A percentile compares a stretch with the other conserved stretches of the same genome.
Conservation (phyloP, 2,888 invertebrate genomes). For the Noctua comes region DNA sequence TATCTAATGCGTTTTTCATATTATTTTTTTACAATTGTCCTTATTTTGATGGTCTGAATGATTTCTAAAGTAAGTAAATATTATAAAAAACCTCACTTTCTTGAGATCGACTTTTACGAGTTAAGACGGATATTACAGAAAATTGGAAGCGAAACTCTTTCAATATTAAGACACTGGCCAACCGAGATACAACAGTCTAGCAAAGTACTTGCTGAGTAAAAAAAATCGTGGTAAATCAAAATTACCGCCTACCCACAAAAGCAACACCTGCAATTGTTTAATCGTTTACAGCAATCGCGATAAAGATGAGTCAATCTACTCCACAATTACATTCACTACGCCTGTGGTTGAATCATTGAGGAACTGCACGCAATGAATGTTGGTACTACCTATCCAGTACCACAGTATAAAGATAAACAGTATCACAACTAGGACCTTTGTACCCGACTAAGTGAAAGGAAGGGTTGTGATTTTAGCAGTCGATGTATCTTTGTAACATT, state of each 20-base stretch:
- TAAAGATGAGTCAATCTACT: constrained; percentile 42
- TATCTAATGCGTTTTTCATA: too few species aligned
- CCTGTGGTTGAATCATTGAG: constrained; percentile 32
- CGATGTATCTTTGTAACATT: background rate
- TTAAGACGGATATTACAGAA: background rate
- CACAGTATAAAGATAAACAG: background rate
- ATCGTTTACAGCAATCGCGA: constrained; percentile 29
- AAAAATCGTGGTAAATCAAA: constrained; percentile 8
- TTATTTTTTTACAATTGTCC: too few species aligned
- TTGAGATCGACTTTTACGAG: background rate
- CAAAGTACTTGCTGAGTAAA: background rate
- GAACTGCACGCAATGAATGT: constrained; percentile 55
- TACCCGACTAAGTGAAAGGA: background rate
- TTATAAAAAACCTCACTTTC: background rate
- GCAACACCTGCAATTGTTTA: constrained; percentile 14
- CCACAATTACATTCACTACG: constrained; percentile 42
- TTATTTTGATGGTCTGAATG: too few species aligned
- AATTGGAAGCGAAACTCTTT: background rate
- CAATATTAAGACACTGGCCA: too few species aligned
- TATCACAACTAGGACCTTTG: background rate
- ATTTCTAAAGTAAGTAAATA: too few species aligned
- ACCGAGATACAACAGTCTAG: background rate
- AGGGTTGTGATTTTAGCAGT: background rate
- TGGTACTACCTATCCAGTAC: background rate
- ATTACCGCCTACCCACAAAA: background rate